These are phyloP conservation scores for Paracentrotus lividus DNA, from an alignment of 53 echinoderm and acorn worm species.

Conservation along the genomic window DNA sequence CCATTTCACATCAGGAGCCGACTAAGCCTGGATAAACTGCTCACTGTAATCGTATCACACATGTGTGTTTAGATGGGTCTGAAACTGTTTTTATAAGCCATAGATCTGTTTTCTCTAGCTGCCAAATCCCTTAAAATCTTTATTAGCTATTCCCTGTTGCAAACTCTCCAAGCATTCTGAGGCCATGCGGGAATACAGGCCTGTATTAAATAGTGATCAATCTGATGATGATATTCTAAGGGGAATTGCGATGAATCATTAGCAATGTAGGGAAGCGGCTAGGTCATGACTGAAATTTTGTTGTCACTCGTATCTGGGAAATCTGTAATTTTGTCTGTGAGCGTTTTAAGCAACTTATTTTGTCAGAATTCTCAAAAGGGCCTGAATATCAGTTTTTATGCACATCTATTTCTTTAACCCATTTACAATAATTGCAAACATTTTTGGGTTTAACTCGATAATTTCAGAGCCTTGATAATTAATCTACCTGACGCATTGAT, in stretches of 20 bases:
- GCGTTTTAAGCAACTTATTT: too few species aligned
- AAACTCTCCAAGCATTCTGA: not conserved
- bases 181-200: not conserved
- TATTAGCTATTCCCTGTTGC: not conserved
- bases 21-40: not conserved
- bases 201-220: not conserved
- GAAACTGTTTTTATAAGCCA: constrained; percentile 10
- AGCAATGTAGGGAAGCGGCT: not conserved
- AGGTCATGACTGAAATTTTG: too few species aligned
- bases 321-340: too few species aligned
- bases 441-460: too few species aligned
- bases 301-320: too few species aligned
- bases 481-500: too few species aligned
- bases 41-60: not conserved
- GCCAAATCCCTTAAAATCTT: not conserved
- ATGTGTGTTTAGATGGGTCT: not conserved
- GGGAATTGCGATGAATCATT: not conserved
- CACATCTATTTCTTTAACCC: too few species aligned
- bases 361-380: too few species aligned
- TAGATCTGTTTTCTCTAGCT: not conserved
- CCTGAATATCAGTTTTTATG: too few species aligned
- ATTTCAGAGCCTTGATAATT: too few species aligned
- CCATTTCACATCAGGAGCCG: not conserved
- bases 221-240: not conserved
- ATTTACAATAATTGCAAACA: too few species aligned